Evolutionary conservation across 1,140 invertebrate genomes (phyloP).

Genomic region (Nixonia krombeini): DNA sequence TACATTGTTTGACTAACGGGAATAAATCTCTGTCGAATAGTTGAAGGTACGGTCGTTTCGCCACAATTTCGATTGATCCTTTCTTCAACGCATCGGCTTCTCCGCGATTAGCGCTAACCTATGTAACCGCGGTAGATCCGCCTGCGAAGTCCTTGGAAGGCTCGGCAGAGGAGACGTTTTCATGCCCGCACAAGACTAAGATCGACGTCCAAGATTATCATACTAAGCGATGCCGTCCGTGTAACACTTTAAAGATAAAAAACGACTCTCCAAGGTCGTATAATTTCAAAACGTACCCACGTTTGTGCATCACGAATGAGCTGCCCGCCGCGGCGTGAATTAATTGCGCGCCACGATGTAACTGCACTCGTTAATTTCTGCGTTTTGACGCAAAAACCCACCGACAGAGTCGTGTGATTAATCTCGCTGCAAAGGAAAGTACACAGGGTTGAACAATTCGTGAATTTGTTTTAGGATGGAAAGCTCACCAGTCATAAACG

Average conservation of each 20-base stretch:
- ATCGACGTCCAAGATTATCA: conserved; percentile 58
- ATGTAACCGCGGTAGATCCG: conserved; percentile 42
- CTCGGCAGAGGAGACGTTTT: conserved; percentile 46
- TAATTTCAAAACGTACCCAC: conserved; percentile 55
- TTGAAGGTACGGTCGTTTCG: not conserved
- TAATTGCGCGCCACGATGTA: conserved; percentile 45
- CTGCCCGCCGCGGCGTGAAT: conserved; percentile 43
- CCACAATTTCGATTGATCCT: conserved; percentile 24
- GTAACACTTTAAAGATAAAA: conserved; percentile 61
- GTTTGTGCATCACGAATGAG: conserved; percentile 48
- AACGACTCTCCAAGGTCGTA: conserved; percentile 53
- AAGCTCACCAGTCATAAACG: no score
- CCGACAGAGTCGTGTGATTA: conserved; percentile 44
- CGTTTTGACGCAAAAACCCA: conserved; percentile 50
- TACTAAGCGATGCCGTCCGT: conserved; percentile 58
- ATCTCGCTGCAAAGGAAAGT: conserved; percentile 35
- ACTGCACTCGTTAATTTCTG: conserved; percentile 49
- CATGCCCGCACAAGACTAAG: conserved; percentile 50
- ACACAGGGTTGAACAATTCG: not conserved
- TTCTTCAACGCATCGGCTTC: conserved; percentile 5
- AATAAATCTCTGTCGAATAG: no score
- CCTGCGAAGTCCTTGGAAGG: conserved; percentile 45
- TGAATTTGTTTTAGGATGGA: not conserved
- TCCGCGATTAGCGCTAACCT: conserved; percentile 31
- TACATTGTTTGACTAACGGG: no score